A percentile compares a stretch with the other conserved stretches of the same genome.
phyloP scores from a whole-genome alignment of 2,888 invertebrate species.

The Drosophila rellima region DNA sequence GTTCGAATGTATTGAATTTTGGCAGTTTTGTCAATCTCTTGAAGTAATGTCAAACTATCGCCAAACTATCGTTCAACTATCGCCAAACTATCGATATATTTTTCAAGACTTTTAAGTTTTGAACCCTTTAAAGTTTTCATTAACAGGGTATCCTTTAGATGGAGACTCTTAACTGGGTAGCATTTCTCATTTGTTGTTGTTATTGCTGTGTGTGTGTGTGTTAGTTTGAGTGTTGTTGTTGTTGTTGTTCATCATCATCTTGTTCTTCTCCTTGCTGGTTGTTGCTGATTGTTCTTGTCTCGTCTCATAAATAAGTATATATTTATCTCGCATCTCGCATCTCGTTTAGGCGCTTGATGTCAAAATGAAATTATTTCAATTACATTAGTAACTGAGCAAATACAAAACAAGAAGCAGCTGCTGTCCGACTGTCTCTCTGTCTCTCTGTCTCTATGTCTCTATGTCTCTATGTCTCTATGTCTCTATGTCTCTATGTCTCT shows the following conservation, averaged over 20 bases:
- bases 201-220: slow-evolving; percentile 2
- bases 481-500: not conserved
- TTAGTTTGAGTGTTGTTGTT: slow-evolving; percentile 30
- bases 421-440: not conserved
- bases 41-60: too few species aligned
- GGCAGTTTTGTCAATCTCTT: too few species aligned
- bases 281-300: slow-evolving; percentile 30
- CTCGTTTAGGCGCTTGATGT: slow-evolving; percentile 54
- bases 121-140: too few species aligned
- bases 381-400: slow-evolving; percentile 66
- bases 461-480: not conserved
- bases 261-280: not conserved
- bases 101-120: too few species aligned
- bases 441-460: not conserved
- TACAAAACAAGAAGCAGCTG: slow-evolving; percentile 44
- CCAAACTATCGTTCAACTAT: too few species aligned
- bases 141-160: slow-evolving; percentile 10
- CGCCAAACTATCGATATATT: too few species aligned
- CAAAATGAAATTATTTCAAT: slow-evolving; percentile 78
- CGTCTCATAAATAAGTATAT: slow-evolving; percentile 67
- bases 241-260: slow-evolving; percentile 19
- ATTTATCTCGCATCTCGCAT: slow-evolving; percentile 45
- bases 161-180: not conserved
- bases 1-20: too few species aligned
- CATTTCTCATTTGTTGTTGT: not conserved